Evolutionary conservation across 2,888 invertebrate species (phyloP).

Genomic region (Pteria penguin): DNA sequence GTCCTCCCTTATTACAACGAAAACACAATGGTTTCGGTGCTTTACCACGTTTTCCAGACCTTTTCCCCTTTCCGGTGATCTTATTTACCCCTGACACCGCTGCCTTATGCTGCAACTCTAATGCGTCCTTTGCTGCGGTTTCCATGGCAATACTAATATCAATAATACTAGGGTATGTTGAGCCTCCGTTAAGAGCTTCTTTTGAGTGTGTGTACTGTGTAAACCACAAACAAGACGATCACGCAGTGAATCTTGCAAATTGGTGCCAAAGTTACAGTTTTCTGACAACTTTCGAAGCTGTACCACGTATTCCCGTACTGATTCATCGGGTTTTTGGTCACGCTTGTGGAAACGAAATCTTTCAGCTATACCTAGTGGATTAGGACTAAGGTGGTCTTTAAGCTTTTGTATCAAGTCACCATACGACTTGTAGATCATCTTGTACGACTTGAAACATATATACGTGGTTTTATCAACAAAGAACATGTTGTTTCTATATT

Average conservation of each 20-base stretch:
- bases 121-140: constrained; percentile 34
- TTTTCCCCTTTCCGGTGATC: constrained; percentile 1
- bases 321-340: constrained; percentile 43
- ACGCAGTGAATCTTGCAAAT: constrained; percentile 38
- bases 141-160: constrained; percentile 45
- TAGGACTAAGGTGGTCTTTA: constrained; percentile 35
- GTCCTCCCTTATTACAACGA: constrained; percentile 6
- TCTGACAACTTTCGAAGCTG: constrained; percentile 39
- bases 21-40: constrained; percentile 4
- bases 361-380: no score
- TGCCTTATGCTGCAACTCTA: constrained; percentile 26
- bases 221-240: constrained; percentile 52
- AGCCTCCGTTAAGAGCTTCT: constrained; percentile 26
- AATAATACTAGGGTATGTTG: constrained; percentile 26
- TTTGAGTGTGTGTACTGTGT: constrained; percentile 24
- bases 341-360: constrained; percentile 49
- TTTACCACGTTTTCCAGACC: neutral
- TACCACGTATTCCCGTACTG: constrained; percentile 34
- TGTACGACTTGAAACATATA: no score
- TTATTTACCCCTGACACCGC: neutral
- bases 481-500: no score
- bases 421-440: constrained; percentile 44
- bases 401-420: constrained; percentile 30
- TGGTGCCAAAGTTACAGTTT: constrained; percentile 40
- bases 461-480: no score